phyloP scores from a whole-genome alignment of 2,888 invertebrate species.

The Chelonus formosanus region DNA sequence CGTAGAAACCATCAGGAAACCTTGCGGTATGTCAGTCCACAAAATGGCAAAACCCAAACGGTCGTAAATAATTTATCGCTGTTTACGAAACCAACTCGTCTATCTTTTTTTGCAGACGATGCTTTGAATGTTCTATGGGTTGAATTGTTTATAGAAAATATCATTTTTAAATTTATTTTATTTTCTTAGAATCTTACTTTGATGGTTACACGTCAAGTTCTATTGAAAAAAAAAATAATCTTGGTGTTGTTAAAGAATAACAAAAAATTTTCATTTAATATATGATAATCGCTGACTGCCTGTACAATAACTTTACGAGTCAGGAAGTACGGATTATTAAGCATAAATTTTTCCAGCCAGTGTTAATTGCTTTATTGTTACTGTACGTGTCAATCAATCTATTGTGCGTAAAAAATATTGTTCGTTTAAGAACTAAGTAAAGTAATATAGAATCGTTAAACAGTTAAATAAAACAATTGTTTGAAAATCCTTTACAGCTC shows the following conservation, averaged over 20 bases:
- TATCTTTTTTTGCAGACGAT: conserved; percentile 10
- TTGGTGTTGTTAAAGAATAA: too few species aligned
- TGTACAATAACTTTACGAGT: conserved; percentile 24
- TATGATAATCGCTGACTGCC: conserved; percentile 27
- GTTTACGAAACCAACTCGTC: conserved; percentile 18
- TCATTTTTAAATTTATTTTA: background rate
- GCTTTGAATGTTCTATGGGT: conserved; percentile 11
- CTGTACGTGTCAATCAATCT: conserved; percentile 15
- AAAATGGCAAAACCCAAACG: conserved; percentile 29
- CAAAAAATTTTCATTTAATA: background rate
- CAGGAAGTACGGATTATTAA: conserved; percentile 45
- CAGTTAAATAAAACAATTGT: background rate
- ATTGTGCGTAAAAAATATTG: conserved; percentile 1
- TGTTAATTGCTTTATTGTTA: conserved; percentile 32
- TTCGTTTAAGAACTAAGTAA: background rate
- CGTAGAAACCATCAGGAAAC: conserved; percentile 29
- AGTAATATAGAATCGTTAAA: background rate
- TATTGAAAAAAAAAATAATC: too few species aligned
- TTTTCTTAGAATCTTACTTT: background rate
- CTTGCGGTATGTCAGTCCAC: conserved; percentile 24
- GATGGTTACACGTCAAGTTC: too few species aligned
- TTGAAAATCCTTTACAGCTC: too few species aligned
- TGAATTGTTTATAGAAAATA: conserved; percentile 12
- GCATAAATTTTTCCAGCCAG: conserved; percentile 38
- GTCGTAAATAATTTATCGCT: conserved; percentile 38